These are phyloP conservation scores for Epinephelus malabaricus DNA, from an alignment of 2,797 vertebrate species.

Conservation along the genomic window DNA sequence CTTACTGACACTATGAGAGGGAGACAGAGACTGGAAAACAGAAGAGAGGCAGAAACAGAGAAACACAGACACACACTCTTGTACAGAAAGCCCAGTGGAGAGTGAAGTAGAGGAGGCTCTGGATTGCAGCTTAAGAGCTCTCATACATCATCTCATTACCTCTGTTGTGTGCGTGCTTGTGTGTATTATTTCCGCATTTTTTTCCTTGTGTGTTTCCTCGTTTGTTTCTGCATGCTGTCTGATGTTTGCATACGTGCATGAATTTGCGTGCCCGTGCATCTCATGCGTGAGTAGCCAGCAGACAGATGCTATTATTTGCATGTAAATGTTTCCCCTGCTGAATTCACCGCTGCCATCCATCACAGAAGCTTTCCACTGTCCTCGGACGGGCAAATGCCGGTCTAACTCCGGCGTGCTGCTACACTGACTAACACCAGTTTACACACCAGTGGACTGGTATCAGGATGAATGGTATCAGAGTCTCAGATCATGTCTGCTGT, in stretches of 20 bases:
- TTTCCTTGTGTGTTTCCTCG: conserved; percentile 4
- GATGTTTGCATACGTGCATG: conserved; percentile 19
- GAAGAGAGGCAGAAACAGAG: conserved; percentile 1
- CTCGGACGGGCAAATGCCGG: conserved; percentile 2
- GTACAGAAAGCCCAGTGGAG: conserved; percentile 47
- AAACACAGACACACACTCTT: conserved; percentile 16
- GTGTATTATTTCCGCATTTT: conserved; percentile 22
- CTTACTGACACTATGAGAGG: not conserved
- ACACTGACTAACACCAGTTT: conserved; percentile 18
- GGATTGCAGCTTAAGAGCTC: conserved; percentile 68
- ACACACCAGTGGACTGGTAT: conserved; percentile 15
- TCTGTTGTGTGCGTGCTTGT: conserved; percentile 25
- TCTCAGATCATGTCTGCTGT: conserved; percentile 28
- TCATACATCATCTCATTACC: conserved; percentile 79
- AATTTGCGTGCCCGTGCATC: conserved; percentile 26
- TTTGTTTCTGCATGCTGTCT: conserved; percentile 23
- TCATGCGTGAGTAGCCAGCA: conserved; percentile 57
- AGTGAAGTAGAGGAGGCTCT: conserved; percentile 49
- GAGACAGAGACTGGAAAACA: not conserved
- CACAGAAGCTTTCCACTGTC: conserved; percentile 54
- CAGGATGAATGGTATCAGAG: conserved; percentile 27
- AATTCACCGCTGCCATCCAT: conserved; percentile 71
- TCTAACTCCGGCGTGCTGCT: conserved; percentile 7
- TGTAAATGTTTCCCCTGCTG: conserved; percentile 71
- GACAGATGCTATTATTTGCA: conserved; percentile 81